These are phyloP conservation scores for Platycheirus rosarum DNA, from an alignment of 2,888 invertebrate genomes.

Conservation along the genomic window DNA sequence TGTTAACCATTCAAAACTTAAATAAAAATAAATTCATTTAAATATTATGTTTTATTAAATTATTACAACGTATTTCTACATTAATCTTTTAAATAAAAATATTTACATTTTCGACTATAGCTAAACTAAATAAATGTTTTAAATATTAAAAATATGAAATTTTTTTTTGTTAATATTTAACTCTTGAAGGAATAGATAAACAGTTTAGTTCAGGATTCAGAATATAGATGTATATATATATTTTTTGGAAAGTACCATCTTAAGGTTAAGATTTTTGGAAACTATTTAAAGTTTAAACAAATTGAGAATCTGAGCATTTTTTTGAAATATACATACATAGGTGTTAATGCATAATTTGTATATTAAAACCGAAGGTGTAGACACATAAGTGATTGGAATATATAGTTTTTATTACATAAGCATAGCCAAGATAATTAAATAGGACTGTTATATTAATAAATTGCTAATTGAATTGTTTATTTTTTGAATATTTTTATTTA, in stretches of 20 bases:
- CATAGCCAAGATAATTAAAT: no score
- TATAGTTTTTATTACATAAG: no score
- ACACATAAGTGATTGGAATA: no score
- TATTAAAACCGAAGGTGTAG: no score
- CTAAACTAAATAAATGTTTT: not conserved
- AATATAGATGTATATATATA: not conserved
- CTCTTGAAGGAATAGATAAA: not conserved
- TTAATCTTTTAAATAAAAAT: slow-evolving; percentile 32
- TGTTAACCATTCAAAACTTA: no score
- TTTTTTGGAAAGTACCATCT: slow-evolving; percentile 11
- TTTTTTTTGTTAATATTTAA: not conserved
- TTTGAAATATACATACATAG: no score
- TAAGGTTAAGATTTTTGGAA: slow-evolving; percentile 19
- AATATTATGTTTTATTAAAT: slow-evolving; percentile 54
- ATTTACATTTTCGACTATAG: slow-evolving; percentile 27
- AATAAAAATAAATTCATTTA: not conserved
- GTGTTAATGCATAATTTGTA: no score
- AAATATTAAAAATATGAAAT: slow-evolving; percentile 14
- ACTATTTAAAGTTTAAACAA: not conserved
- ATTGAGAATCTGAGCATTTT: slow-evolving; percentile 58
- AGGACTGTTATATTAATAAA: not conserved
- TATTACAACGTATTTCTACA: slow-evolving; percentile 40
- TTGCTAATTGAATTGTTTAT: not conserved
- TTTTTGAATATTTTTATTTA: not conserved
- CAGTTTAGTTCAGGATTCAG: not conserved